A percentile compares a stretch with the other conserved stretches of the same genome.
Evolutionary conservation across 2,888 invertebrate species (phyloP).

Genomic region (Tetragonisca angustula): DNA sequence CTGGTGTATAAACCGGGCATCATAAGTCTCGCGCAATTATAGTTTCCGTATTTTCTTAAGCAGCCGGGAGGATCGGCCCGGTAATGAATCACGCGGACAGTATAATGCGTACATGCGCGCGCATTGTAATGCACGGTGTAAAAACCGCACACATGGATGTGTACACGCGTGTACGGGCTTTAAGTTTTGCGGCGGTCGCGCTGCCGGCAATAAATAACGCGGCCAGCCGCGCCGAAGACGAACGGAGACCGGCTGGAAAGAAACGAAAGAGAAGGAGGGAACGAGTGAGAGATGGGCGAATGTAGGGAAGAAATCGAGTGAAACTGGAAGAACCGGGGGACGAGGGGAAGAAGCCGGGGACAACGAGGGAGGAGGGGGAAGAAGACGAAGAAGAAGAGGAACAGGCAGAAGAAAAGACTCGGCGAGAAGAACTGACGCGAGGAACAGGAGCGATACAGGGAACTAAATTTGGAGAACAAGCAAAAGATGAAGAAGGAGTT

Average conservation of each 20-base stretch:
- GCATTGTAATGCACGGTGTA: constrained; percentile 75
- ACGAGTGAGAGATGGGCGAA: neutral
- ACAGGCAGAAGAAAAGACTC: constrained; percentile 42
- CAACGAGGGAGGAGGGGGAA: neutral
- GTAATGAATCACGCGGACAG: constrained; percentile 81
- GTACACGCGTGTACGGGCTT: constrained; percentile 67
- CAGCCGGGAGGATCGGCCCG: constrained; percentile 71
- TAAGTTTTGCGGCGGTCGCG: constrained; percentile 71
- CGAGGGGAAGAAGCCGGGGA: neutral
- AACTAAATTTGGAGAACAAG: constrained; percentile 8
- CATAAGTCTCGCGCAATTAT: constrained; percentile 82
- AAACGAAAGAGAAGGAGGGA: constrained; percentile 12
- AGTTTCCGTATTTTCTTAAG: constrained; percentile 81
- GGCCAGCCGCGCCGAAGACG: constrained; percentile 57
- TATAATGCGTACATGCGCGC: constrained; percentile 71
- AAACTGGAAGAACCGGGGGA: constrained; percentile 27
- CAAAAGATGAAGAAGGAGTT: constrained; percentile 52
- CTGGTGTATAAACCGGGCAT: constrained; percentile 57
- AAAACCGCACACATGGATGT: constrained; percentile 68
- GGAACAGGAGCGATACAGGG: constrained; percentile 12
- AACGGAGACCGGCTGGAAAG: constrained; percentile 38
- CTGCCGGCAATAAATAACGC: constrained; percentile 78
- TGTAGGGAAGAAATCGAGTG: constrained; percentile 42
- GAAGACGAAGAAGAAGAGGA: constrained; percentile 41
- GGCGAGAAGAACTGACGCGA: constrained; percentile 11